Evolutionary conservation across 2,113 vertebrate genomes (phyloP).

Genomic region (Lycaon pictus): DNA sequence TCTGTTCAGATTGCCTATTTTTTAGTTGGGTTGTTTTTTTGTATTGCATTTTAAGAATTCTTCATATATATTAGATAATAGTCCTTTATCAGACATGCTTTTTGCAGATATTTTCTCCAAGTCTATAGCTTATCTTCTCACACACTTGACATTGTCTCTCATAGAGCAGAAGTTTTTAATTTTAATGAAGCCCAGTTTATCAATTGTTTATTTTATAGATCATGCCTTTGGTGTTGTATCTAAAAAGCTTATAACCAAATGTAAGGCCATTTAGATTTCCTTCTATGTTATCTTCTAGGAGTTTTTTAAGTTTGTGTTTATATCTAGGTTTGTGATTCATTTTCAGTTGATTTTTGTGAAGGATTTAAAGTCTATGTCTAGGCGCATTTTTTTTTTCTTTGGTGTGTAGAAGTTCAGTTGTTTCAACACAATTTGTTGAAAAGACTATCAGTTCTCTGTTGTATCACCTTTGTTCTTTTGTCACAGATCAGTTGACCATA

Average conservation of each 20-base stretch:
- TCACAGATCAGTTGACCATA: not conserved
- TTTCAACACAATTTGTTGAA: not conserved
- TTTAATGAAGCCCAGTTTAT: not conserved
- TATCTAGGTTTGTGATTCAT: not conserved
- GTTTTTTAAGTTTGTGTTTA: not conserved
- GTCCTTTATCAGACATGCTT: not conserved
- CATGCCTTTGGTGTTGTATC: not conserved
- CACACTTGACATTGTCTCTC: not conserved
- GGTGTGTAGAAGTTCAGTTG: not conserved
- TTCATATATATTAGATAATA: not conserved
- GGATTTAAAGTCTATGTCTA: not conserved
- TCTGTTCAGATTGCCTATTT: not conserved
- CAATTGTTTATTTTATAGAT: not conserved
- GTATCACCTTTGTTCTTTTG: not conserved
- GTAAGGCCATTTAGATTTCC: not conserved
- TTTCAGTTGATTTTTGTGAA: not conserved
- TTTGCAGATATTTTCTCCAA: not conserved
- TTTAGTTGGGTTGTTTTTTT: not conserved
- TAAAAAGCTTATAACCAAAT: not conserved
- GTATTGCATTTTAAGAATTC: slow-evolving; percentile 13
- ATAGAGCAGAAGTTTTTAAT: not conserved
- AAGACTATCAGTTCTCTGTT: not conserved
- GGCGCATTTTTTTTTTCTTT: not conserved
- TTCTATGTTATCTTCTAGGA: not conserved
- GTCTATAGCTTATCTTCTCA: not conserved